phyloP scores from a whole-genome alignment of 2,113 vertebrate species.

The Coptodon rendalli region DNA sequence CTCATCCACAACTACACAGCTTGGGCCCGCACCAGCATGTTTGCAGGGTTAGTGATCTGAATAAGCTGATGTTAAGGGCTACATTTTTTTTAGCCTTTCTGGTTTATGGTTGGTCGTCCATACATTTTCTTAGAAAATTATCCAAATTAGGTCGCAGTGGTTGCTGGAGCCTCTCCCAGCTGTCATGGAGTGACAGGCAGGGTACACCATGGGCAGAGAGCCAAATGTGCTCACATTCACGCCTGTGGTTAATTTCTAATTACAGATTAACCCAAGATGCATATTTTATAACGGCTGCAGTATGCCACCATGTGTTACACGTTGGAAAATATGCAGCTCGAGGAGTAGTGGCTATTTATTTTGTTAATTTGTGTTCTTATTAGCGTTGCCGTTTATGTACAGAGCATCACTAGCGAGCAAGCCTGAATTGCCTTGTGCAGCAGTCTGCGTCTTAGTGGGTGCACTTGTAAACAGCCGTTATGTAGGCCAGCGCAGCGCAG shows the following conservation, averaged over 20 bases:
- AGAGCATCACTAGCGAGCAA: not conserved
- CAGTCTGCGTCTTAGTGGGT: not conserved
- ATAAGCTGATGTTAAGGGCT: not conserved
- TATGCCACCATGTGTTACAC: not conserved
- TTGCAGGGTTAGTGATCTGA: not conserved
- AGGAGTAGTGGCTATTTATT: not conserved
- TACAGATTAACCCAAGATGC: not conserved
- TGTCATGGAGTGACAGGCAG: not conserved
- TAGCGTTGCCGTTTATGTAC: not conserved
- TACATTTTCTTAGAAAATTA: not conserved
- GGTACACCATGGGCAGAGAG: not conserved
- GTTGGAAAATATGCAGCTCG: not conserved
- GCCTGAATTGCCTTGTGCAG: not conserved
- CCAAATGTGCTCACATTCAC: not conserved
- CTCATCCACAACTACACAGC: not conserved
- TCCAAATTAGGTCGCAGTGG: not conserved
- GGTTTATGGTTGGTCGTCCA: not conserved
- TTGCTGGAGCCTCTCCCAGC: not conserved
- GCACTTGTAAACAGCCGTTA: slow-evolving; percentile 18
- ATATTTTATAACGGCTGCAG: not conserved
- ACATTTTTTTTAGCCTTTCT: not conserved
- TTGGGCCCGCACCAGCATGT: not conserved
- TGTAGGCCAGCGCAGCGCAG: slow-evolving; percentile 14
- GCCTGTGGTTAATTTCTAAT: not conserved
- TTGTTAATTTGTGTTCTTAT: not conserved